Base-by-base conservation (phyloP, 2,888 invertebrate species). In the Microctonus brassicae region DNA sequence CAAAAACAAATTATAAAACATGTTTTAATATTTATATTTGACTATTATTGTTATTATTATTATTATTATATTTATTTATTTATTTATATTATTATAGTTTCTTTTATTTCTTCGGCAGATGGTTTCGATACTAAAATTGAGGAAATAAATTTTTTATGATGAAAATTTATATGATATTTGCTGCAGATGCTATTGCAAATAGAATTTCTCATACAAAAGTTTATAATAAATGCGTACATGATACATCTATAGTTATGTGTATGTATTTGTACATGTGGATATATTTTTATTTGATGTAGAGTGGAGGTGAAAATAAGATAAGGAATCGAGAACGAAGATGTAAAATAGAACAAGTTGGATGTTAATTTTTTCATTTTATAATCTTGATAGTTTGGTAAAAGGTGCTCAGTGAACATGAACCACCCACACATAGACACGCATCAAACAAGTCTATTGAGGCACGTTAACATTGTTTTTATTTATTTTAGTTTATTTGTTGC, bases 401-500 rank as follows among this genome's bases (percentile, higher is more conserved):
- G 36, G 57, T 57, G 55, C 57, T 36, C 57, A 66, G 13, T 58
- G 29, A 57, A 57, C 42, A 26, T 26, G 42, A 57, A 57, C 57
- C 55, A 66, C 66, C 66, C 42, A 66, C 66, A 24, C 39, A 11
- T n/a, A n/a, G n/a, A n/a, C n/a, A n/a, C n/a, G n/a, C n/a, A n/a
- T n/a, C n/a, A n/a, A n/a, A n/a, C n/a, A n/a, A n/a, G n/a, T n/a
- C n/a, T n/a, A n/a, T n/a, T n/a, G n/a, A n/a, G n/a, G n/a, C n/a
- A n/a, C n/a, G n/a, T n/a, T n/a, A 24, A 22, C 7, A 57, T 66
- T 36, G 57, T 66, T 39, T 42, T 39, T 26, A 57, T 36, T 39
- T 66, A 33, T 57, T 57, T 36, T 26, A n/a, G 57, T 10, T 24
- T 22, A 39, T n/a, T 36, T 57, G 22, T 55, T 52, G 7, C 34